A percentile compares a stretch with the other conserved stretches of the same genome.
These are phyloP conservation scores for Anseranas semipalmata DNA, from an alignment of 2,113 vertebrate genomes.

Conservation along the genomic window DNA sequence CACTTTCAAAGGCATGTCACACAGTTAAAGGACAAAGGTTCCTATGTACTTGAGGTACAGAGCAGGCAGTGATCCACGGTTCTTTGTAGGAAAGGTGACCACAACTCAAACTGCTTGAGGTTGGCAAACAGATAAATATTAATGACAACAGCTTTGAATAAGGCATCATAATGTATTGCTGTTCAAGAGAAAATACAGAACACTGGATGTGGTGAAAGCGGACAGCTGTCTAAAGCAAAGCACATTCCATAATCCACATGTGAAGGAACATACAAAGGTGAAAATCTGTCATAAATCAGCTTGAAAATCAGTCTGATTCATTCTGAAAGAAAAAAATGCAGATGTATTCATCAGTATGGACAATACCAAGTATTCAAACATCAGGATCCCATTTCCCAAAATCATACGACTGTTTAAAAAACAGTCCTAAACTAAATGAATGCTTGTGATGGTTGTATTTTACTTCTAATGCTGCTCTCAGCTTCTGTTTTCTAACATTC, in stretches of 20 bases:
- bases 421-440: neutral
- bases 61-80: neutral
- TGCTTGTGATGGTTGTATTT: neutral
- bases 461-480: neutral
- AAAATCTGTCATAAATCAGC: neutral
- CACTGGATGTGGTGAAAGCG: neutral
- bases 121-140: conserved; percentile 10
- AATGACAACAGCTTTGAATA: neutral
- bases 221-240: neutral
- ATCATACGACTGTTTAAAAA: neutral
- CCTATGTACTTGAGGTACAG: neutral
- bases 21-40: conserved; percentile 43
- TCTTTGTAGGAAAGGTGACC: neutral
- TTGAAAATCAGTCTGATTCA: neutral
- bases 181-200: neutral
- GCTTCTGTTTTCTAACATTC: neutral
- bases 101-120: neutral
- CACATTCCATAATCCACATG: neutral
- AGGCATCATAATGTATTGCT: neutral
- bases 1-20: conserved; percentile 29
- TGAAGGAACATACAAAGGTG: neutral
- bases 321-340: neutral
- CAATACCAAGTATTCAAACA: neutral
- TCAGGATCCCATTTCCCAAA: neutral
- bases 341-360: neutral